Evolutionary conservation across 2,797 vertebrate species (phyloP), one percentile per base, ranked within the genome.

Genomic region (Adelosebastes latens): DNA sequence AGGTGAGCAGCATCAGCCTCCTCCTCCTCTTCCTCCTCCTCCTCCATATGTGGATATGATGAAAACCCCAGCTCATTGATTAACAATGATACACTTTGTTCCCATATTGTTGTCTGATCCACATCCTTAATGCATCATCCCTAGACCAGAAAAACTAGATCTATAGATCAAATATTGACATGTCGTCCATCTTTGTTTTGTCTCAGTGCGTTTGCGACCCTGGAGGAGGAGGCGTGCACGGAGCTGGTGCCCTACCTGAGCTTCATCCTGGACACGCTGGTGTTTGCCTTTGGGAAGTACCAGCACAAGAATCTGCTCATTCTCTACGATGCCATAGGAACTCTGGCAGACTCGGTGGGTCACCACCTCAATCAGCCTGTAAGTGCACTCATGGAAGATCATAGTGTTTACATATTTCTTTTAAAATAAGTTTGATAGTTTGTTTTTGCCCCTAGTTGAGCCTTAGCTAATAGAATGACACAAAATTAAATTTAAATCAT

Each of bases 241-340:
- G 98, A 99, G 92, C 95, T 99, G 77, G 98, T 99, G 4, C 98
- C 98, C 1, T 98, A 99, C 89, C 95, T 99, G 85, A 97, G 97
- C 92, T 99, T 97, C 65, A 99, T 99, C 90, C 93, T 99, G 81
- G 98, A 99, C 93, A 99, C 98, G 0, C 94, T 99, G 29, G 98
- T 99, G 46, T 99, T 99, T 20, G 98, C 98, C 42, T 99, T 99
- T 1, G 97, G 97, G 32, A 99, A 99, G 78, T 99, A 99, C 93
- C 98, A 99, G 91, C 98, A 99, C 93, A 99, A 99, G 94, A 99
- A 99, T 92, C 94, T 99, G 32, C 96, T 99, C 12, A 99, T 99
- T 85, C 96, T 99, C 61, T 99, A 99, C 0, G 98, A 99, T 3
- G 98, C 98, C 77, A 99, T 99, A 2, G 98, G 98, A 61, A 99